Evolutionary conservation across 2,888 invertebrate species (phyloP).

Genomic region (Seira sanloemensis): DNA sequence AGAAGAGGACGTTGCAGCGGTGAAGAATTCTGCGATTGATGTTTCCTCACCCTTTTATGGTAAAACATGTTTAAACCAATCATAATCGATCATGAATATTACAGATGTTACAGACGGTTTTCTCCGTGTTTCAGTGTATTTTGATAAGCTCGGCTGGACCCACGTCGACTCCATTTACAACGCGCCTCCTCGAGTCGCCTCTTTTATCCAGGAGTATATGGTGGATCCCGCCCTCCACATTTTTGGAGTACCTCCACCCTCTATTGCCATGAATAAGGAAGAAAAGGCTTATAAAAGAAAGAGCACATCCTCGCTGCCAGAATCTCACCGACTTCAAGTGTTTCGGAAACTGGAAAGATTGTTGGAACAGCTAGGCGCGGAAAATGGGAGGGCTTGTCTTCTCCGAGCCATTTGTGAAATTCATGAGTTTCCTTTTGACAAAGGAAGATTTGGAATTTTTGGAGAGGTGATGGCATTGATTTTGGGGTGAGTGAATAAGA

Average conservation of each 20-base stretch:
- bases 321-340: constrained; percentile 21
- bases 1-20: constrained; percentile 25
- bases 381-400: constrained; percentile 34
- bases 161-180: constrained; percentile 42
- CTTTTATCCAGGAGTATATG: constrained; percentile 41
- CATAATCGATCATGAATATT: too few relatives aligned
- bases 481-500: constrained; percentile 21
- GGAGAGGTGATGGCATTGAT: constrained; percentile 32
- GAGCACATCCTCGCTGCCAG: not conserved
- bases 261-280: not conserved
- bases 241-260: constrained; percentile 36
- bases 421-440: constrained; percentile 42
- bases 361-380: constrained; percentile 36
- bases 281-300: not conserved
- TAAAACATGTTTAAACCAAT: not conserved
- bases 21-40: constrained; percentile 42
- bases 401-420: constrained; percentile 50
- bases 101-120: too few relatives aligned
- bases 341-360: constrained; percentile 36
- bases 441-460: constrained; percentile 36
- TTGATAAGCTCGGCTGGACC: constrained; percentile 55
- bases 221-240: constrained; percentile 34
- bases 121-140: constrained; percentile 31
- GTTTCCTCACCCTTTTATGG: constrained; percentile 44
- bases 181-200: constrained; percentile 1